Conservation (phyloP, 2,797 vertebrate genomes). For the Clarias platycephalus region DNA sequence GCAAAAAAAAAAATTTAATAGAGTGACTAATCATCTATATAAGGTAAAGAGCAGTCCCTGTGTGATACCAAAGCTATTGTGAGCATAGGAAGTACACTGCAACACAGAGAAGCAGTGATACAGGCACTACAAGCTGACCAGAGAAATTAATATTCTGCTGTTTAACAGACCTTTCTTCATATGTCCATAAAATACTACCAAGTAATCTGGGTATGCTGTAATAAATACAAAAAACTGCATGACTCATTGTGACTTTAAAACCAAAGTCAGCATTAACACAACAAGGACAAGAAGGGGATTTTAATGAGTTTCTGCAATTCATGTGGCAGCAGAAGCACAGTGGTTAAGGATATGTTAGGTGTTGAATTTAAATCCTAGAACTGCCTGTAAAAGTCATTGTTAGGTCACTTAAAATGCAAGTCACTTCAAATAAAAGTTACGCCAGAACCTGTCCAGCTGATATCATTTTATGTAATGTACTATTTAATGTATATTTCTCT, state of each 20-base stretch:
- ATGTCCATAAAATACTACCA: neutral
- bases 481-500: neutral
- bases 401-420: slow-evolving; percentile 13
- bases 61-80: slow-evolving; percentile 24
- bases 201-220: neutral
- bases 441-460: neutral
- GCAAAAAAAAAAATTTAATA: slow-evolving; percentile 62
- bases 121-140: slow-evolving; percentile 26
- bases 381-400: neutral
- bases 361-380: slow-evolving; percentile 2
- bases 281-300: neutral
- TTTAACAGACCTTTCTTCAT: neutral
- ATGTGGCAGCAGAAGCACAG: neutral
- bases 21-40: slow-evolving; percentile 38
- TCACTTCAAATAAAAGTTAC: neutral
- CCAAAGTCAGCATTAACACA: neutral
- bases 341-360: neutral
- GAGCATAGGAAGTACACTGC: neutral
- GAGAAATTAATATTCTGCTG: slow-evolving; percentile 14
- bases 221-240: slow-evolving; percentile 2
- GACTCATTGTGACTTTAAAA: slow-evolving; percentile 5
- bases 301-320: neutral
- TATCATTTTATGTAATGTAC: neutral
- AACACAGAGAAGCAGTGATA: neutral
- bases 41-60: slow-evolving; percentile 21